phyloP scores from a whole-genome alignment of 2,888 invertebrate species.

The Muscina levida region DNA sequence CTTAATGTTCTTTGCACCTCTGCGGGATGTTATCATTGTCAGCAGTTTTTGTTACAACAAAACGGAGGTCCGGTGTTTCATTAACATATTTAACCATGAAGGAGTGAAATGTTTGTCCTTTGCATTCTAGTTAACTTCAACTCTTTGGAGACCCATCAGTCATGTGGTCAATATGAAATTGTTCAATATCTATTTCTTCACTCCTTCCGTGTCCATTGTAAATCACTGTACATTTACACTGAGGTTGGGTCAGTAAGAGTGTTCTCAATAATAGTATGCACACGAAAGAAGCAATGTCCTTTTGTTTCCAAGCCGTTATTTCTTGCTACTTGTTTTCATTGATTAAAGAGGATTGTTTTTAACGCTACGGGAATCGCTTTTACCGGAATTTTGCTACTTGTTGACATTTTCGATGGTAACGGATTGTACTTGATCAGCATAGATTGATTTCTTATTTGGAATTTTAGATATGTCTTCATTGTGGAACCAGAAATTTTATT shows the following conservation, averaged over 20 bases:
- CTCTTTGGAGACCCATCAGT: conserved; percentile 61
- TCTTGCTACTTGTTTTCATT: conserved; percentile 58
- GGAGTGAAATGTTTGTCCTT: conserved; percentile 40
- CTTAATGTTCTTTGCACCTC: conserved; percentile 14
- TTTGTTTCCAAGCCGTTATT: conserved; percentile 46
- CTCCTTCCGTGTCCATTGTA: conserved; percentile 6
- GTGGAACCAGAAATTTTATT: too few relatives aligned
- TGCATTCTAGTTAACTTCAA: conserved; percentile 37
- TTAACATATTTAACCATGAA: conserved; percentile 38
- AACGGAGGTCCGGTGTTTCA: conserved; percentile 24
- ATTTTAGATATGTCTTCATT: too few relatives aligned
- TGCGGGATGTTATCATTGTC: background rate
- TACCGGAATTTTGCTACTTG: conserved; percentile 16
- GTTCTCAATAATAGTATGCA: conserved; percentile 3
- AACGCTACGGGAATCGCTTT: background rate
- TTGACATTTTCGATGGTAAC: conserved; percentile 4
- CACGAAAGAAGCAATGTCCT: background rate
- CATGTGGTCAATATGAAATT: conserved; percentile 58
- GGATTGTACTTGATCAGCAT: background rate
- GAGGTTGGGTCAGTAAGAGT: background rate
- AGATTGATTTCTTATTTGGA: background rate
- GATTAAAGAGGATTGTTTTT: conserved; percentile 8
- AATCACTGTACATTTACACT: background rate
- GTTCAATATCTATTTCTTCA: conserved; percentile 47
- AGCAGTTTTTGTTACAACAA: background rate